These are phyloP conservation scores for Drosophila leontia DNA, from an alignment of 1,140 invertebrate species.

Conservation along the genomic window DNA sequence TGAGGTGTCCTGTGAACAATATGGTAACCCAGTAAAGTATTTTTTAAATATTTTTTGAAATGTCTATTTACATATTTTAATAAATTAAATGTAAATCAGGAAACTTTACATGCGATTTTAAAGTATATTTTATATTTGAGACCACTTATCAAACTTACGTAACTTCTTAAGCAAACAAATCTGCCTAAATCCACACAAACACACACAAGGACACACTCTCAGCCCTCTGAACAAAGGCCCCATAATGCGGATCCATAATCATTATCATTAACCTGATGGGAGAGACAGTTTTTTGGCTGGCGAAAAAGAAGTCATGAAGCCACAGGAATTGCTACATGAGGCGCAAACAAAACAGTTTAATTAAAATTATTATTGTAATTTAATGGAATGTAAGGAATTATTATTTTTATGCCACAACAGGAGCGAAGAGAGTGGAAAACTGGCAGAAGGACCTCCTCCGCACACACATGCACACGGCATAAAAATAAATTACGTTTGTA, in stretches of 20 bases:
- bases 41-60: not conserved
- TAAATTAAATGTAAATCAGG: too few species aligned
- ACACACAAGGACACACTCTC: not conserved
- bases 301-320: conserved; percentile 62
- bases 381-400: conserved; percentile 82
- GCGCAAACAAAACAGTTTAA: conserved; percentile 80
- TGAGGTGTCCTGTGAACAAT: not conserved
- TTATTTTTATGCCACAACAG: conserved; percentile 64
- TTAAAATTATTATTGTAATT: conserved; percentile 84
- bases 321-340: conserved; percentile 60
- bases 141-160: not conserved
- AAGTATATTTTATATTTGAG: not conserved
- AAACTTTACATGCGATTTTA: not conserved
- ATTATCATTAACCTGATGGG: conserved; percentile 52
- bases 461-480: conserved; percentile 53
- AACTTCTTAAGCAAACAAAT: conserved; percentile 2
- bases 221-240: conserved; percentile 1
- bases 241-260: conserved; percentile 40
- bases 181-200: conserved; percentile 10
- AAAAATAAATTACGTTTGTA: conserved; percentile 83
- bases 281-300: conserved; percentile 33
- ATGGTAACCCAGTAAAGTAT: not conserved
- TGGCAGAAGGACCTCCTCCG: conserved; percentile 17
- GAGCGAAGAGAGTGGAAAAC: conserved; percentile 1
- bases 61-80: not conserved